phyloP scores from a whole-genome alignment of 2,113 vertebrate species.

The Struthidea cinerea region DNA sequence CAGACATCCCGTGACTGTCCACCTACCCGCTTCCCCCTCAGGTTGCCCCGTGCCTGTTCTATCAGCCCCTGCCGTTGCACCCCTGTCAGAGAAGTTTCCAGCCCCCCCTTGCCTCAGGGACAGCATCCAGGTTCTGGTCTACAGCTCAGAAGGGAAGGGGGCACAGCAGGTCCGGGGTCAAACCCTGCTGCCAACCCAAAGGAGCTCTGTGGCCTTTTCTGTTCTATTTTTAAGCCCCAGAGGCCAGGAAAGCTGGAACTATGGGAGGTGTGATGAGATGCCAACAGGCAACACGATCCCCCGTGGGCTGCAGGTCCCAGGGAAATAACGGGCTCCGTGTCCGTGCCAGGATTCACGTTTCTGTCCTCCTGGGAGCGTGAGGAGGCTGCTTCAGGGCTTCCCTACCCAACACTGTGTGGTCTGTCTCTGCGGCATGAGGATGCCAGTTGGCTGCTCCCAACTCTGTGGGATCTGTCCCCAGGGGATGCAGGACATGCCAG shows the following conservation, averaged over 20 bases:
- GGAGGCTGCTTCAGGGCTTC: neutral
- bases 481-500: neutral
- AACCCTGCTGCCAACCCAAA: neutral
- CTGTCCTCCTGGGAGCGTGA: neutral
- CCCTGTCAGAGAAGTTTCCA: neutral
- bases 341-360: neutral
- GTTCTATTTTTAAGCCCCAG: slow-evolving; percentile 28
- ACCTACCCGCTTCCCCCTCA: neutral
- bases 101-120: neutral
- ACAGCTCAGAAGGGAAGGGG: neutral
- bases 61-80: fast-evolving
- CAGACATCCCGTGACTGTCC: neutral
- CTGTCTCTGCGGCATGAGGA: neutral
- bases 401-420: neutral
- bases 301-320: neutral
- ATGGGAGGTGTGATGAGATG: neutral
- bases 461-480: neutral
- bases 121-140: neutral
- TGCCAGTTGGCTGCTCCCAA: neutral
- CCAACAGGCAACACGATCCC: neutral
- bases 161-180: neutral
- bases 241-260: neutral
- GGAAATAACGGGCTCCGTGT: neutral
- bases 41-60: neutral
- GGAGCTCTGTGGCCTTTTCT: slow-evolving; percentile 15